Evolutionary conservation across 1,140 invertebrate genomes (phyloP).

Genomic region (Brachionus rubens): DNA sequence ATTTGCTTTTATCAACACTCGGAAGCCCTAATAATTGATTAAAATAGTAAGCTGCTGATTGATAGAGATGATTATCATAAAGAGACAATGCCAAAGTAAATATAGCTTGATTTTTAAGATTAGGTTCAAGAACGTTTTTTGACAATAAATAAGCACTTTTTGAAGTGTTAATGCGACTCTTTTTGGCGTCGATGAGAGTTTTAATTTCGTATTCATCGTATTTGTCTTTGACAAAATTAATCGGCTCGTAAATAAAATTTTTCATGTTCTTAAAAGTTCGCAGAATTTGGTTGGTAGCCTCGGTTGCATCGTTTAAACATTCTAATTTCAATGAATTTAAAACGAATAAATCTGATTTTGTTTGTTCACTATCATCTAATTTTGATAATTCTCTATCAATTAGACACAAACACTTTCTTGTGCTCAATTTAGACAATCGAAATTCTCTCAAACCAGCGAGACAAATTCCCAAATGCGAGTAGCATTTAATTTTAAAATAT

Average conservation of each 20-base stretch:
- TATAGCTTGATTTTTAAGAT: not conserved
- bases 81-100: conserved; percentile 1
- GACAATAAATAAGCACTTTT: conserved; percentile 39
- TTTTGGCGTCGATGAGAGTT: not conserved
- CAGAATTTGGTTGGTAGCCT: not conserved
- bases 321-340: conserved; percentile 5
- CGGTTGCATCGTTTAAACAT: conserved; percentile 1
- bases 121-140: not conserved
- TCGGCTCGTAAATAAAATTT: conserved; percentile 1
- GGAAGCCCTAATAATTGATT: not conserved
- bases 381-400: not conserved
- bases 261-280: not conserved
- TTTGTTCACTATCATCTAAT: not conserved
- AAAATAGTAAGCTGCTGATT: conserved; percentile 38
- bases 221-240: not conserved
- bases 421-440: conserved; percentile 5
- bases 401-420: conserved; percentile 23
- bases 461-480: conserved; percentile 22
- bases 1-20: not conserved
- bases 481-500: conserved; percentile 40
- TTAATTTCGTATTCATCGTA: not conserved
- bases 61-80: not conserved
- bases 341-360: not conserved
- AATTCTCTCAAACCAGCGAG: conserved; percentile 4
- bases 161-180: not conserved